Evolutionary conservation across 1,140 invertebrate species (phyloP).

Genomic region (Leptinotarsa texana): DNA sequence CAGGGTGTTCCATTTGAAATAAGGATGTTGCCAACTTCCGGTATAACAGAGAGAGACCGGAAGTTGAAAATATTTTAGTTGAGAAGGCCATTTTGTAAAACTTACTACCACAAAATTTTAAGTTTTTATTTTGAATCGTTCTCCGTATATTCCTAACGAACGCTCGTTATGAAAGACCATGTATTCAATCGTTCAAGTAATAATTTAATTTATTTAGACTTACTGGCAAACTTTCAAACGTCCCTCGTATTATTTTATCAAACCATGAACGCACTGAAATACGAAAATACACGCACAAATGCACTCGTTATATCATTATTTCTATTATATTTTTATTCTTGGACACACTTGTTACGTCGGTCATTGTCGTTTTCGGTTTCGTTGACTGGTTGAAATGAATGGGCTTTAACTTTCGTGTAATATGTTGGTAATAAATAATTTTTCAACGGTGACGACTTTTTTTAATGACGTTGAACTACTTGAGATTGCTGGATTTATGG

Average conservation of each 20-base stretch:
- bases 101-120: too few relatives aligned
- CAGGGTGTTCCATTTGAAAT: too few relatives aligned
- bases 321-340: slow-evolving; percentile 29
- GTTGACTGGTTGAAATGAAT: slow-evolving; percentile 23
- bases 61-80: too few relatives aligned
- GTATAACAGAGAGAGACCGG: too few relatives aligned
- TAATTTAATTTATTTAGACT: too few relatives aligned
- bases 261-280: not conserved
- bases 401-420: slow-evolving; percentile 10
- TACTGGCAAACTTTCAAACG: not conserved
- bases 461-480: slow-evolving; percentile 18
- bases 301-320: slow-evolving; percentile 24
- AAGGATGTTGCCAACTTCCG: too few relatives aligned
- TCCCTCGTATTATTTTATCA: not conserved
- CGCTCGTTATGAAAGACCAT: too few relatives aligned
- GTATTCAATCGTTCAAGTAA: too few relatives aligned
- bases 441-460: not conserved
- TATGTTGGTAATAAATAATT: slow-evolving; percentile 19
- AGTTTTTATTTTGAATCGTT: too few relatives aligned
- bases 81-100: too few relatives aligned
- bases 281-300: not conserved
- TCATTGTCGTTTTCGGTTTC: slow-evolving; percentile 24
- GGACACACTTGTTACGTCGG: slow-evolving; percentile 25
- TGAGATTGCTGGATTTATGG: slow-evolving; percentile 6
- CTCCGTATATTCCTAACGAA: too few relatives aligned